phyloP scores from a whole-genome alignment of 2,888 invertebrate species.

The Conomelus anceps region DNA sequence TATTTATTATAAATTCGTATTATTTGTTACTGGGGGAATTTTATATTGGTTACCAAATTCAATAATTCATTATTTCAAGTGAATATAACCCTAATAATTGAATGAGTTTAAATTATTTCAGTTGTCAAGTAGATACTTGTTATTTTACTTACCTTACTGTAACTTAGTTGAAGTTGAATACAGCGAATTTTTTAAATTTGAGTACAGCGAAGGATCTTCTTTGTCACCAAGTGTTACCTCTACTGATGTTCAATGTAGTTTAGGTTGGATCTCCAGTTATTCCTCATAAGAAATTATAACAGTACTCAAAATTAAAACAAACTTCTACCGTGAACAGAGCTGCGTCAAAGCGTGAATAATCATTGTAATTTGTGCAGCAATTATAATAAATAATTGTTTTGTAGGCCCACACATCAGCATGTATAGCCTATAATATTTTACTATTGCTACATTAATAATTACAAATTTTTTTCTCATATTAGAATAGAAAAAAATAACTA shows the following conservation, averaged over 20 bases:
- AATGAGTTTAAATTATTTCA: no score
- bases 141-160: no score
- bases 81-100: no score
- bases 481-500: no score
- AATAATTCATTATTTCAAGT: no score
- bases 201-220: background rate
- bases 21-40: no score
- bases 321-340: background rate
- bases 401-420: background rate
- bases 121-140: no score
- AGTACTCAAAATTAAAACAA: background rate
- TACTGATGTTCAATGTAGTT: background rate
- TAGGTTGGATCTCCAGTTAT: background rate
- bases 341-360: background rate
- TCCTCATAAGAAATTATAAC: background rate
- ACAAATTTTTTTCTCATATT: no score
- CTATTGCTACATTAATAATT: background rate
- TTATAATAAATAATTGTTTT: background rate
- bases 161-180: no score
- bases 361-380: background rate
- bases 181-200: no score
- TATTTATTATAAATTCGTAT: no score
- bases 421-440: background rate
- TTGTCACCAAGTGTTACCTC: background rate
- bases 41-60: no score